Percentiles rank a stretch among this genome's conserved stretches.
phyloP scores from a whole-genome alignment of 2,797 vertebrate species.

The Sphaeramia orbicularis region DNA sequence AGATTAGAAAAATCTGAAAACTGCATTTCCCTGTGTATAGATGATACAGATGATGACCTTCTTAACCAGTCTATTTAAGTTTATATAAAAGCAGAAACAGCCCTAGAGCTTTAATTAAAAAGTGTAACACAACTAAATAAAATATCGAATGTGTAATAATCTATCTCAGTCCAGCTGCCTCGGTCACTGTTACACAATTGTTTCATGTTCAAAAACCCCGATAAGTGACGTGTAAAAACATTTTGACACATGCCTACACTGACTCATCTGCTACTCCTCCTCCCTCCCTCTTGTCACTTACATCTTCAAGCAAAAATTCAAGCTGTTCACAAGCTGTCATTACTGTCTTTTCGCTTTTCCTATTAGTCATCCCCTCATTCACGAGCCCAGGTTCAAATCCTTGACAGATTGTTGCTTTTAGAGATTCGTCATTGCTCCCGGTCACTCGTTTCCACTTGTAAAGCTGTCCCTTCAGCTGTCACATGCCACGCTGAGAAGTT shows the following conservation, averaged over 20 bases:
- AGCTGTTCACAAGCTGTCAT: slow-evolving; percentile 38
- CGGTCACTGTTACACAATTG: slow-evolving; percentile 9
- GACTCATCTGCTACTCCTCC: slow-evolving; percentile 31
- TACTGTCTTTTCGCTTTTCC: slow-evolving; percentile 10
- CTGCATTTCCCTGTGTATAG: background rate
- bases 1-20: slow-evolving; percentile 36
- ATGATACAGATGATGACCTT: slow-evolving; percentile 7
- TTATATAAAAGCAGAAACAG: background rate
- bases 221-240: slow-evolving; percentile 6
- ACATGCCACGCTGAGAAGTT: background rate
- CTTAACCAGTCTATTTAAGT: background rate
- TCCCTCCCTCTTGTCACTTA: slow-evolving; percentile 16
- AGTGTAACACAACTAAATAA: too few species aligned
- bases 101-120: background rate
- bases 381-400: background rate
- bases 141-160: too few species aligned
- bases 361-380: slow-evolving; percentile 18
- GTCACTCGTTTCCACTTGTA: background rate
- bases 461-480: slow-evolving; percentile 3
- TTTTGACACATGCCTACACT: slow-evolving; percentile 8
- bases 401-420: slow-evolving; percentile 1
- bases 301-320: slow-evolving; percentile 30
- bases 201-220: slow-evolving; percentile 10
- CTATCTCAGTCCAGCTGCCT: too few species aligned
- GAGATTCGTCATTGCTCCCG: slow-evolving; percentile 10